Evolutionary conservation across 1,140 invertebrate species (phyloP).

Genomic region (Drosophila athabasca): DNA sequence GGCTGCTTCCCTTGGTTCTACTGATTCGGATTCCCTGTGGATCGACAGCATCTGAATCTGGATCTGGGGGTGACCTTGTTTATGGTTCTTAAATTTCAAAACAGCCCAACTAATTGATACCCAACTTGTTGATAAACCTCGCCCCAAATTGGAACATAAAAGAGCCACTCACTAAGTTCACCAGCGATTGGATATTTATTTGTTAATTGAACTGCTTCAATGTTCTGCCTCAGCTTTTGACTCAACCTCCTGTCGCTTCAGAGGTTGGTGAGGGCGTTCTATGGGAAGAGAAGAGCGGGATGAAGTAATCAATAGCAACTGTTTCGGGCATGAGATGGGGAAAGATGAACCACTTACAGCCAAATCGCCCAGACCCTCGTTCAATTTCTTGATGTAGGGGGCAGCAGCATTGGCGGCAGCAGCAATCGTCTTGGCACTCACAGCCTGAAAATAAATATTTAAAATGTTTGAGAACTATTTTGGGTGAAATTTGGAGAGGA

Average conservation of each 20-base stretch:
- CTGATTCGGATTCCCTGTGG: constrained; percentile 19
- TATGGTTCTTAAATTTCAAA: constrained; percentile 72
- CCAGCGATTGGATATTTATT: constrained; percentile 54
- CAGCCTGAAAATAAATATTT: constrained; percentile 17
- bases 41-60: constrained; percentile 39
- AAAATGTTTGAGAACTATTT: neutral
- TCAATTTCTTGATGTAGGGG: constrained; percentile 41
- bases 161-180: constrained; percentile 26
- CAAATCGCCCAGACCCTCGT: constrained; percentile 38
- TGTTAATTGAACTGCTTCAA: constrained; percentile 34
- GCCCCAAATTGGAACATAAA: constrained; percentile 55
- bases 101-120: constrained; percentile 68
- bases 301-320: constrained; percentile 18
- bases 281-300: neutral
- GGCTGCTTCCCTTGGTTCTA: constrained; percentile 24
- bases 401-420: constrained; percentile 42
- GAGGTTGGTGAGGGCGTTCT: constrained; percentile 42
- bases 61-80: constrained; percentile 65
- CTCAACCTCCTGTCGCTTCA: constrained; percentile 6
- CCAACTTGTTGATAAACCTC: constrained; percentile 64
- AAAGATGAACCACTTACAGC: constrained; percentile 32
- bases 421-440: constrained; percentile 47
- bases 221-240: neutral
- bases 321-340: neutral
- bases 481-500: no score